Base-by-base conservation (phyloP, 2,888 invertebrate species). In the Troglohyphantes excavatus region DNA sequence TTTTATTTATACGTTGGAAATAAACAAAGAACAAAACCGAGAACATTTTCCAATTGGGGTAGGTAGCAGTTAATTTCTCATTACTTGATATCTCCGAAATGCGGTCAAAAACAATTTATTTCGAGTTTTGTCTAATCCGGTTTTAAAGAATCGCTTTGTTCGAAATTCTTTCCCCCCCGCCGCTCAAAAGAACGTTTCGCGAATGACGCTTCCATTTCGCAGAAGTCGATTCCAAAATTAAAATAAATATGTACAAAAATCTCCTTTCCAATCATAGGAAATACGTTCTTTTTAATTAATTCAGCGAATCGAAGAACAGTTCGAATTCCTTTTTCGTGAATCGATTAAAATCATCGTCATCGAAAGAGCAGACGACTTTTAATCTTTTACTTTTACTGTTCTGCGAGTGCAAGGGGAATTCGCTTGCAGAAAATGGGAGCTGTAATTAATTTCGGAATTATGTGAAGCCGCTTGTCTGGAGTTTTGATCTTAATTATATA, bases 401-500 rank as follows among this genome's bases (percentile, higher is more conserved):
- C n/a, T 19, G 75, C 0, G 39, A 21, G 5, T 27, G 33, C 68
- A 65, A 5, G 6, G 70, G 33, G 26, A 76, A 53, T 27, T 59
- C 3, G 27, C 11, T 46, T 21, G 26, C 29, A 61, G 26, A 68
- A 59, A 53, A 70, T 26, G 78, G 79, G 67, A 61, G 75, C 65
- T 76, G 88, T 88, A 88, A 88, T 88, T 88, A 88, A 88, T 88
- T 88, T 88, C 82, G 75, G 82, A 88, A 88, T 88, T 82, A 88
- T 88, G 88, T 82, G 88, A 88, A 68, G 75, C 85, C 88, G 73
- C 73, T 81, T 88, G 81, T 88, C 82, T 78, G 53, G 53, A 76
- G 76, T 82, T 88, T 88, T 88, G 82, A 88, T 88, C 88, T 88
- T 88, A 88, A 88, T 88, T 88, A 88, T 88, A 88, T 82, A 82